Evolutionary conservation across 2,888 invertebrate genomes (phyloP).

Genomic region (Priocnemis perturbator): DNA sequence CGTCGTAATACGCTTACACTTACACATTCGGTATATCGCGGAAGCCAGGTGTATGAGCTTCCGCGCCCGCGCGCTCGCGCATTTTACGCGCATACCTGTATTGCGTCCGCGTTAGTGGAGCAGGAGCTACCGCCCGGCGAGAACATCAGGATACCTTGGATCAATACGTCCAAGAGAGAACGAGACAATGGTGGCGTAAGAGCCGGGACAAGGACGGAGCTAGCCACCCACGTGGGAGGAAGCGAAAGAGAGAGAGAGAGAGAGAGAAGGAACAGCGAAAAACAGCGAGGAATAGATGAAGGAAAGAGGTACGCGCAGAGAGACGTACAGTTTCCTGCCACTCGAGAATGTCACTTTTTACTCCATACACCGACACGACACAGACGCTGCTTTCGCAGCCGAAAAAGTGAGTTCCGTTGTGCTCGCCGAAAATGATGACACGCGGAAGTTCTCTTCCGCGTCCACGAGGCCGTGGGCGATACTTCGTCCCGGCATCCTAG

Average conservation of each 20-base stretch:
- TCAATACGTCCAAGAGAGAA: constrained; percentile 65
- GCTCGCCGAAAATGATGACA: too few species aligned
- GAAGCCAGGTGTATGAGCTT: neutral
- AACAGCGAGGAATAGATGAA: constrained; percentile 13
- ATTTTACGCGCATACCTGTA: constrained; percentile 5
- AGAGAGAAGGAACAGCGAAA: constrained; percentile 4
- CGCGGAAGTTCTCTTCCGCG: too few species aligned
- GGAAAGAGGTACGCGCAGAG: neutral
- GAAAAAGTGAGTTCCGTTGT: too few species aligned
- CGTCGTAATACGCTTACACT: too few species aligned
- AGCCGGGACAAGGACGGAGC: constrained; percentile 37
- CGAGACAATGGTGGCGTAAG: constrained; percentile 30
- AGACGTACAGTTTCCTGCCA: too few species aligned
- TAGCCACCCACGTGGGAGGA: constrained; percentile 9
- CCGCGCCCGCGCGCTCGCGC: too few species aligned
- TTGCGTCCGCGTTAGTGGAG: constrained; percentile 27
- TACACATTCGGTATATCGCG: too few species aligned
- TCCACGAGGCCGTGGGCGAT: too few species aligned
- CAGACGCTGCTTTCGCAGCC: too few species aligned
- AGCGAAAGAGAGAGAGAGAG: constrained; percentile 25
- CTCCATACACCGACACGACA: too few species aligned
- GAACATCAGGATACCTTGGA: constrained; percentile 62
- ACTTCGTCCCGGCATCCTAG: too few species aligned
- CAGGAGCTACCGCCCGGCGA: constrained; percentile 57
- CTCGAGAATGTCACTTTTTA: too few species aligned